Percentiles rank a stretch among this genome's conserved stretches.
Evolutionary conservation across 2,888 invertebrate species (phyloP).

Genomic region (Sminthurinus aureus): DNA sequence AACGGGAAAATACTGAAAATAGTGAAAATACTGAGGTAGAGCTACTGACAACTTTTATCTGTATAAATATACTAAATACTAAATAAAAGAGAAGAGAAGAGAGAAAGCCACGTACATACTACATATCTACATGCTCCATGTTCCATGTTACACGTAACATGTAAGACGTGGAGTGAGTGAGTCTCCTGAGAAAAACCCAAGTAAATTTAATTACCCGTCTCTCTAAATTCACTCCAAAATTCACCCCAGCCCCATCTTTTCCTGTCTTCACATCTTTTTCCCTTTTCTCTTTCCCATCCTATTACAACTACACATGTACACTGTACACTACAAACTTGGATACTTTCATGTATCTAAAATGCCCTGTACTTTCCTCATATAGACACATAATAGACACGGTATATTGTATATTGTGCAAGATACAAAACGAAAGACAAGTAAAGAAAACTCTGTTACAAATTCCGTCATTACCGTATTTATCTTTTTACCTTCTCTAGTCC

Average conservation of each 20-base stretch:
- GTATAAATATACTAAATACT: no score
- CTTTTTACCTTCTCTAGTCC: background rate
- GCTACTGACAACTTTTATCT: no score
- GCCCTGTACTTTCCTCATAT: no score
- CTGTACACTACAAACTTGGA: no score
- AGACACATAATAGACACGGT: no score
- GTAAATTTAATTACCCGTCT: slow-evolving; percentile 30
- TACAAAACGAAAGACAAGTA: background rate
- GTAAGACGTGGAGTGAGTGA: slow-evolving; percentile 13
- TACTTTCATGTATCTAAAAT: no score
- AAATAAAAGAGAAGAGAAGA: no score
- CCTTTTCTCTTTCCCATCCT: background rate
- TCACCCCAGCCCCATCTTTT: background rate
- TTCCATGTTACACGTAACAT: background rate
- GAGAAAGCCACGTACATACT: no score
- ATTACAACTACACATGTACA: background rate
- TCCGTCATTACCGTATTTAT: background rate
- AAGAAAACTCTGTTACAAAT: background rate
- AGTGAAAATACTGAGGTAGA: no score
- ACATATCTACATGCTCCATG: no score
- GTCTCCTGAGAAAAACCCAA: slow-evolving; percentile 18
- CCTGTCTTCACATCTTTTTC: background rate
- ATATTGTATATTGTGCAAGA: background rate
- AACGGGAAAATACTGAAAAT: no score
- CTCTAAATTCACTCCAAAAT: slow-evolving; percentile 6